Conservation (phyloP, 2,113 vertebrate genomes). For the Xiphorhynchus elegans region DNA sequence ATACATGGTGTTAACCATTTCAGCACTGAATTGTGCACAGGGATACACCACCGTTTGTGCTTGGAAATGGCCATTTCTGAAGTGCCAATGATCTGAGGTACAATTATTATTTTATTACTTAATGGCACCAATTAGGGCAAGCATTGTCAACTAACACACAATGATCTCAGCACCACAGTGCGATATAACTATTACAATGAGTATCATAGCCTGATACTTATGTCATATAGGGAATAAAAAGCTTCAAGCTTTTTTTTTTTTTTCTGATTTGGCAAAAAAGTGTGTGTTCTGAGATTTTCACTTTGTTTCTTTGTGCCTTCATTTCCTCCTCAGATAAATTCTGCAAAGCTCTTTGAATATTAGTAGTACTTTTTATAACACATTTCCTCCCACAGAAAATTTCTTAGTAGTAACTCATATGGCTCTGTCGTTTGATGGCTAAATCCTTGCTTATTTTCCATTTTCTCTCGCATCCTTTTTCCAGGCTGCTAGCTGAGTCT, state of each 20-base stretch:
- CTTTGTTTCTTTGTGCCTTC: background rate
- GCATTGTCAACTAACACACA: slow-evolving; percentile 45
- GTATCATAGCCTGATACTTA: background rate
- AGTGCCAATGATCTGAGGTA: background rate
- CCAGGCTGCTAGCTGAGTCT: slow-evolving; percentile 11
- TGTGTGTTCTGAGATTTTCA: background rate
- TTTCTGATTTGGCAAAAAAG: background rate
- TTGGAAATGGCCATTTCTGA: background rate
- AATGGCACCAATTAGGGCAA: slow-evolving; percentile 43
- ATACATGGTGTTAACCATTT: slow-evolving; percentile 56
- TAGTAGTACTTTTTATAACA: background rate
- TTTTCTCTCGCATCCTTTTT: slow-evolving; percentile 3
- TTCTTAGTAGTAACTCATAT: background rate
- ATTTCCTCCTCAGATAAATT: background rate
- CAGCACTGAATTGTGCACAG: background rate
- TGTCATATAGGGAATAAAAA: slow-evolving; percentile 5
- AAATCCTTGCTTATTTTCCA: slow-evolving; percentile 14
- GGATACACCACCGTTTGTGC: background rate
- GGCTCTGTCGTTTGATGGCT: background rate
- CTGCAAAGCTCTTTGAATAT: background rate
- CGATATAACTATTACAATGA: slow-evolving; percentile 19
- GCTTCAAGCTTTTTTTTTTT: background rate
- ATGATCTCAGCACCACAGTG: slow-evolving; percentile 46
- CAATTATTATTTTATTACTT: slow-evolving; percentile 50
- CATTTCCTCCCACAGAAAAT: background rate